A percentile compares a stretch with the other conserved stretches of the same genome.
These are phyloP conservation scores for Prionailurus viverrinus DNA, from an alignment of 2,113 vertebrate species.

Conservation along the genomic window DNA sequence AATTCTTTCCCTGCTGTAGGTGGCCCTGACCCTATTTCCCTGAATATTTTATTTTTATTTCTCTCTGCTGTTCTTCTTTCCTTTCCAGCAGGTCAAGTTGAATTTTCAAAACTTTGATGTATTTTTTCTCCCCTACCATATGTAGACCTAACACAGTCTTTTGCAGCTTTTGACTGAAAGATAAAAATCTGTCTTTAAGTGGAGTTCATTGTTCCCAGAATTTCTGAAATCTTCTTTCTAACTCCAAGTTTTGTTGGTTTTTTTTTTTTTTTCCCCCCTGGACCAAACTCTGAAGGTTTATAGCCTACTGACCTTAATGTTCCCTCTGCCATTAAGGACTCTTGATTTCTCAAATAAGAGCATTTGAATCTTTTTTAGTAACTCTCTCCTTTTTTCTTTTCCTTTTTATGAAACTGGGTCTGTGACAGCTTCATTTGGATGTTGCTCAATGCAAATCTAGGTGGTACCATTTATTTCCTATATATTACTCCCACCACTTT, in stretches of 20 bases:
- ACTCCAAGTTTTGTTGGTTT: neutral
- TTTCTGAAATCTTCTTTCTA: neutral
- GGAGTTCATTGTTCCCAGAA: neutral
- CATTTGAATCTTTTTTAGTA: neutral
- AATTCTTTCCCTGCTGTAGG: neutral
- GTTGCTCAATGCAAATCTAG: neutral
- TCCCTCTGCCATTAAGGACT: neutral
- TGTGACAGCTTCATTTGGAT: neutral
- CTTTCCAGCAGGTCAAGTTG: neutral
- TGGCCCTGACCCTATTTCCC: neutral
- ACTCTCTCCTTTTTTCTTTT: neutral
- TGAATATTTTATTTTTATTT: slow-evolving; percentile 62
- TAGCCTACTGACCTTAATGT: neutral
- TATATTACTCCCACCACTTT: neutral
- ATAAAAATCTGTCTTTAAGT: slow-evolving; percentile 33
- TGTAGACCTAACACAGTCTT: neutral
- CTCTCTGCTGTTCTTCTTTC: neutral
- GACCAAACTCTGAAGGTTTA: neutral
- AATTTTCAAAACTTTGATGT: slow-evolving; percentile 42
- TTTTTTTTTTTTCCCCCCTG: neutral
- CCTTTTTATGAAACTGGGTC: neutral
- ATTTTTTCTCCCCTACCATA: neutral
- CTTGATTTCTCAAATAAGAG: neutral
- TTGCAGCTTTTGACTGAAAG: slow-evolving; percentile 24
- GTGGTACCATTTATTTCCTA: neutral